Percentiles rank a stretch among this genome's conserved stretches.
Evolutionary conservation across 2,888 invertebrate genomes (phyloP).

Genomic region (Meteorus cinctellus): DNA sequence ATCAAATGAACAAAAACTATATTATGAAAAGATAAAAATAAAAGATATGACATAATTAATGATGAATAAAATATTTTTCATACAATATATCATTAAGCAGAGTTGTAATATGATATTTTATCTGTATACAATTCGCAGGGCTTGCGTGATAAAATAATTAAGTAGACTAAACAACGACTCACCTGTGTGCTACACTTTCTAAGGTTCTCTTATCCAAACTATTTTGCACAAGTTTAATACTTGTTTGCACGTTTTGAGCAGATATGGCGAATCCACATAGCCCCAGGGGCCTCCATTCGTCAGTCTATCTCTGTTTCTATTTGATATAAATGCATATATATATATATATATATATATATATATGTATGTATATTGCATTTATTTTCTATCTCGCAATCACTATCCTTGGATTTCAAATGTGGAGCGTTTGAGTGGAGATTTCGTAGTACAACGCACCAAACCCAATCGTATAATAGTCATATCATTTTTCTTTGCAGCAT

Average conservation of each 20-base stretch:
- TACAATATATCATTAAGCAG: no score
- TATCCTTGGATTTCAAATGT: constrained; percentile 68
- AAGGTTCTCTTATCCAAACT: constrained; percentile 1
- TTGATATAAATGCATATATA: constrained; percentile 43
- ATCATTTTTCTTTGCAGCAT: no score
- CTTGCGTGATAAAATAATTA: constrained; percentile 23
- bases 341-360: constrained; percentile 16
- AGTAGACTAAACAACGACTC: background rate
- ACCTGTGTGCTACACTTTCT: constrained; percentile 23
- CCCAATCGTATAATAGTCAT: constrained; percentile 17
- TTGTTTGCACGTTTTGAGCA: constrained; percentile 34
- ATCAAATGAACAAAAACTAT: no score
- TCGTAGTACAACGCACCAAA: background rate
- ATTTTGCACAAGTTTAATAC: constrained; percentile 13
- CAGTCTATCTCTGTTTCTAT: constrained; percentile 51
- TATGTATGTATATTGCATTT: background rate
- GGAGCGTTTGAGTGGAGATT: constrained; percentile 58
- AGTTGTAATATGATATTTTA: background rate
- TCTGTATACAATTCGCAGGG: background rate
- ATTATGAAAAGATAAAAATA: no score
- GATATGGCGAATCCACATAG: constrained; percentile 68
- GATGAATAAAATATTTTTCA: no score
- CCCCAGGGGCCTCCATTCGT: constrained; percentile 52
- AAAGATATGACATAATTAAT: no score
- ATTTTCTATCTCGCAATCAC: constrained; percentile 61